These are phyloP conservation scores for Lanistes nyassanus DNA, from an alignment of 1,140 invertebrate genomes.

Conservation along the genomic window DNA sequence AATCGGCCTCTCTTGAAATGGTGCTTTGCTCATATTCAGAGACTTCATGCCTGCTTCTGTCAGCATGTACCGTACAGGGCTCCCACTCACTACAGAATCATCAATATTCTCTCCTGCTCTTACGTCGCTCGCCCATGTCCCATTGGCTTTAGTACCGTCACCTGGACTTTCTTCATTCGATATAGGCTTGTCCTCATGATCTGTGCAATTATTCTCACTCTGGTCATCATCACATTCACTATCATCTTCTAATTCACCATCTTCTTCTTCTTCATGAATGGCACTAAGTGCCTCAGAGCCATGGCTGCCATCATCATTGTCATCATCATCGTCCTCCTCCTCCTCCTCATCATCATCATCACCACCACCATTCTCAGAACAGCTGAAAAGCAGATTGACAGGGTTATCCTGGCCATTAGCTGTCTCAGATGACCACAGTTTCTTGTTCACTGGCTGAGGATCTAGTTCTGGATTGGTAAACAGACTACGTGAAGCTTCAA, in stretches of 20 bases:
- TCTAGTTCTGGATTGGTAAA: constrained; percentile 13
- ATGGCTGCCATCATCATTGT: constrained; percentile 24
- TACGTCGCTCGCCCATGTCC: not conserved
- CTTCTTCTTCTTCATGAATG: constrained; percentile 31
- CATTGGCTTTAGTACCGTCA: not conserved
- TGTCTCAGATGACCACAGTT: not conserved
- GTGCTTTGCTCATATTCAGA: not conserved
- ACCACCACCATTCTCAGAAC: not conserved
- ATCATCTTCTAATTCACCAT: constrained; percentile 26
- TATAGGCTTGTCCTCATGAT: too few relatives aligned
- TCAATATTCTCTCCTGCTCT: not conserved
- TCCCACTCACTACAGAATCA: not conserved
- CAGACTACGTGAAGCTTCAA: constrained; percentile 2
- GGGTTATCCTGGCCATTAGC: not conserved
- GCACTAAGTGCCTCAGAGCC: constrained; percentile 24
- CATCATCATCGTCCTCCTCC: constrained; percentile 27
- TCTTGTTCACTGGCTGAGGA: not conserved
- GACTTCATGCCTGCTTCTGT: not conserved
- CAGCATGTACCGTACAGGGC: constrained; percentile 11
- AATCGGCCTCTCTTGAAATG: not conserved
- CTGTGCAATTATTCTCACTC: too few relatives aligned
- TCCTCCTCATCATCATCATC: constrained; percentile 22
- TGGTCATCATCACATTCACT: constrained; percentile 4
- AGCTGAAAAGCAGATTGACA: not conserved
- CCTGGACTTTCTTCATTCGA: too few relatives aligned